Base-by-base conservation (phyloP, 2,113 vertebrate genomes). In the Oryzias javanicus region DNA sequence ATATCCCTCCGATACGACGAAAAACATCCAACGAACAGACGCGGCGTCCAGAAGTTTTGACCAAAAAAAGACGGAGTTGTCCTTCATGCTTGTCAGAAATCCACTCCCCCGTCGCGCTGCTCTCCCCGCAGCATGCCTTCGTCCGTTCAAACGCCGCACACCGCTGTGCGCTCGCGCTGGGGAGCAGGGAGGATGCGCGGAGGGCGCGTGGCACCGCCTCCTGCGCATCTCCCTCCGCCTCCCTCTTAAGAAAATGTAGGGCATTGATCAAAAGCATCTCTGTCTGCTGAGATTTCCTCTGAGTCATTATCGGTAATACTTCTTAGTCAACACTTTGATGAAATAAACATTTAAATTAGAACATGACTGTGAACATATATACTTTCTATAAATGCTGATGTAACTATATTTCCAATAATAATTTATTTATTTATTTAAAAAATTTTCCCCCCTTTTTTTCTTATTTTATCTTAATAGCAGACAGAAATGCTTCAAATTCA, bases 121-220 rank as follows among this genome's bases (percentile, higher is more conserved):
- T 2, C 35, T 10, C 35, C 12, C 35, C 35, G 10, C 35, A 12
- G 35, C 35, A 35, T 52, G 55, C 14, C 61, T 67, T 59, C 29
- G 55, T 69, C 77, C 67, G 55, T 69, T 79, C 67, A 71, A 75
- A 69, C 20, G 64, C 81, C 14, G 70, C 64, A 63, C 25, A 29
- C 52, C 17, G 55, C 45, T 64, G 60, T 57, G 35, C 35, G 25
- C 41, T 49, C 55, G 35, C 35, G 25, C 41, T 49, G 27, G 51
- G 27, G 42, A 62, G 58, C 8, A 18, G 58, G 51, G 81, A 86
- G 60, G 79, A 78, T 73, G 83, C 72, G 55, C 61, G 81, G 64
- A 76, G 82, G 77, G 78, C 68, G 64, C 69, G 49, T 41, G 83
- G 84, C 0, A 67, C 81, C 84, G 84, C 82, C 80, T 57, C 55